Evolutionary conservation across 2,888 invertebrate species (phyloP).

Genomic region (Nephrotoma flavescens): DNA sequence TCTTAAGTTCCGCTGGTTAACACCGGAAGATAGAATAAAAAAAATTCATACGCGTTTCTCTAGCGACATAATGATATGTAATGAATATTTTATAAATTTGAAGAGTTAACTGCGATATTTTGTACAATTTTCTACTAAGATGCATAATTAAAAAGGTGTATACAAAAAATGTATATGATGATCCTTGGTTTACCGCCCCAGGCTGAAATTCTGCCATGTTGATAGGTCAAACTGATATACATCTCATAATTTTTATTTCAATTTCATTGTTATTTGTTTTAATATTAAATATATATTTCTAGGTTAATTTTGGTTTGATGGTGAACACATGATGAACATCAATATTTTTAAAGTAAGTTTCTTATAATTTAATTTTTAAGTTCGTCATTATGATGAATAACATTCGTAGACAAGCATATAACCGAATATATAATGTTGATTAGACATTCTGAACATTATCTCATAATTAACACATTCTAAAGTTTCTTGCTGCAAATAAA

Average conservation of each 20-base stretch:
- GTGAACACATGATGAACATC: too few relatives aligned
- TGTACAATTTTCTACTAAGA: too few relatives aligned
- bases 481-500: neutral
- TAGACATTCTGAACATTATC: neutral
- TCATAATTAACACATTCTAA: neutral
- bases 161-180: neutral
- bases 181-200: constrained; percentile 1
- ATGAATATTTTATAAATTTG: too few relatives aligned
- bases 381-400: neutral
- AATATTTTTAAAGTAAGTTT: neutral
- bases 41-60: too few relatives aligned
- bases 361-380: neutral
- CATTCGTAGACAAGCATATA: neutral
- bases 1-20: too few relatives aligned
- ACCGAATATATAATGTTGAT: neutral
- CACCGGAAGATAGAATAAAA: too few relatives aligned
- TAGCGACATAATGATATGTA: too few relatives aligned
- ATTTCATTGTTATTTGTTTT: neutral
- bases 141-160: too few relatives aligned
- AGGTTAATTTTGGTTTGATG: neutral
- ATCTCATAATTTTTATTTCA: neutral
- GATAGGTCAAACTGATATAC: neutral
- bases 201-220: constrained; percentile 3
- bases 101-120: too few relatives aligned
- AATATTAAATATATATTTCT: neutral